Base-by-base conservation (phyloP, 30 jellyfish, hydroid and myxozoan species). In the Mastigias papua region DNA sequence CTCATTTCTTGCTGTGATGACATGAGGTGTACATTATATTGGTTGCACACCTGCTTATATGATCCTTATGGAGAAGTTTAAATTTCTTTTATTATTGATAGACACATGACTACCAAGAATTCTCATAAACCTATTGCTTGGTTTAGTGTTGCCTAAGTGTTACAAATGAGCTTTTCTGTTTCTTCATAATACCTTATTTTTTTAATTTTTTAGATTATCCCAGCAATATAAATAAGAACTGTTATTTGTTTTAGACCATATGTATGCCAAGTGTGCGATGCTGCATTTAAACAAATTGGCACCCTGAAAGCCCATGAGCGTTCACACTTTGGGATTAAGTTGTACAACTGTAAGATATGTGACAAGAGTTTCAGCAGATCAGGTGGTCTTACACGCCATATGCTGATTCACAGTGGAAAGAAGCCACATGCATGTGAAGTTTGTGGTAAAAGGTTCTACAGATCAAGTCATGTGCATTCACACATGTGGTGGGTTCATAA, bases 371-470 rank as follows among this genome's bases (percentile, higher is more conserved):
- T 82, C 69, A 82, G 76, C 21, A 73, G 81, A 25, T 28, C 77
- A 13, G 37, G 84, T 23, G 54, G 81, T 60, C 83, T 82, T 15
- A 32, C 76, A 23, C 60, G 75, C 26, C 91, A 82, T 51, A 65
- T 63, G 63, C 57, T 42, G 70, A 67, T 69, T 0, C 91, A 82
- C 30, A 48, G 37, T 42, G 91, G 73, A 29, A 82, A 82, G 25
- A 82, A 32, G 76, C 84, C 91, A 26, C 68, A 66, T 35, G 62
- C 84, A 1, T 82, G 91, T 82, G 83, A 67, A 34, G 23, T 82
- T 7, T 82, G 91, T 27, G 91, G 85, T 22, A 82, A 82, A 48
- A 3, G 82, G 16, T 82, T 65, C 33, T 30, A 48, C 58, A 51
- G 70, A n/a, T 49, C 80, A 21, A 62, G 78, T 68, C 65, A 69